Conservation (phyloP, 2,797 vertebrate species). For the Synanceia verrucosa region DNA sequence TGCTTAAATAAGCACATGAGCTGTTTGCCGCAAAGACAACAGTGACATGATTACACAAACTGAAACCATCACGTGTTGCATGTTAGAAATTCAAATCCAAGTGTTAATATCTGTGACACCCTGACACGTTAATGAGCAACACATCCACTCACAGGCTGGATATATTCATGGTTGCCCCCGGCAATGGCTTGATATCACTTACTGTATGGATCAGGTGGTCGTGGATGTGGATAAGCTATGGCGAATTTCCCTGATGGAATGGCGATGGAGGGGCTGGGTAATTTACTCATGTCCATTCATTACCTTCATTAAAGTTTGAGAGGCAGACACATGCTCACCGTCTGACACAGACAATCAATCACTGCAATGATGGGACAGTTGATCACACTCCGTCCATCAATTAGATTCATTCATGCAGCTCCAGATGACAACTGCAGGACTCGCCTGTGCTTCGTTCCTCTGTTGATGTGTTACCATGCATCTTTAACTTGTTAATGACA, state of each 20-base stretch:
- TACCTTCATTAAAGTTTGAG: constrained; percentile 83
- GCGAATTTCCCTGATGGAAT: constrained; percentile 55
- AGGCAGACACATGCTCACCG: constrained; percentile 72
- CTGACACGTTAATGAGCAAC: constrained; percentile 75
- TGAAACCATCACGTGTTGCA: background rate
- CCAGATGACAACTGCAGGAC: background rate
- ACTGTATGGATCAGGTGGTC: constrained; percentile 81
- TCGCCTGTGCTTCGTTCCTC: constrained; percentile 1
- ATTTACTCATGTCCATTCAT: constrained; percentile 81
- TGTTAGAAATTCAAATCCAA: background rate
- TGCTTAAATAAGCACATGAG: background rate
- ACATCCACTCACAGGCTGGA: constrained; percentile 79
- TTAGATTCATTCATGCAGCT: constrained; percentile 24
- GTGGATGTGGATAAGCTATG: constrained; percentile 57
- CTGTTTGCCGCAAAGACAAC: background rate
- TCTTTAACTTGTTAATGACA: background rate
- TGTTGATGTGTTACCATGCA: background rate
- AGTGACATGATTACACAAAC: background rate
- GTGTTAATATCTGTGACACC: constrained; percentile 73
- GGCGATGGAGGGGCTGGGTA: constrained; percentile 71
- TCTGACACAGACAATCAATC: constrained; percentile 74
- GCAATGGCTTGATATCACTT: constrained; percentile 60
- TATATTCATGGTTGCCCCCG: constrained; percentile 56
- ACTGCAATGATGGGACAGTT: constrained; percentile 58
- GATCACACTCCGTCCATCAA: constrained; percentile 32